These are phyloP conservation scores for Mesoclemmys tuberculata DNA, from an alignment of 2,113 vertebrate genomes.

Conservation along the genomic window DNA sequence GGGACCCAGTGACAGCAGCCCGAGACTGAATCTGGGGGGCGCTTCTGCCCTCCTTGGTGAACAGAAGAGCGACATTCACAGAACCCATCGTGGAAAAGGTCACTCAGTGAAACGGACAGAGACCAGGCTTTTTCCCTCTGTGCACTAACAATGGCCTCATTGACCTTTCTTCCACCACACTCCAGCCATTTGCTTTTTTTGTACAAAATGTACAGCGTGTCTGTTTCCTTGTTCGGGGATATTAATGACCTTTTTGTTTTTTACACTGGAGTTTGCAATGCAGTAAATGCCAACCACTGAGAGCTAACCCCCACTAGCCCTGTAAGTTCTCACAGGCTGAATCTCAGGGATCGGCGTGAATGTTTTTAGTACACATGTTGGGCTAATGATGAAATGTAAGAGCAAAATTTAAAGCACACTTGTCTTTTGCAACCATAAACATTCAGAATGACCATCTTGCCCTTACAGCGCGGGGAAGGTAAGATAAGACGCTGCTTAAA, in stretches of 20 bases:
- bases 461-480: slow-evolving; percentile 18
- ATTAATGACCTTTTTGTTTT: neutral
- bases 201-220: slow-evolving; percentile 67
- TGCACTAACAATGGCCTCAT: slow-evolving; percentile 34
- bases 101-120: neutral
- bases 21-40: neutral
- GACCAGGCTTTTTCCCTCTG: neutral
- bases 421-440: neutral
- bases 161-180: neutral
- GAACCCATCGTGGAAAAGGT: neutral
- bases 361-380: slow-evolving; percentile 47
- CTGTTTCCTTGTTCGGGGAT: slow-evolving; percentile 35
- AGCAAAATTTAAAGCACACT: slow-evolving; percentile 51
- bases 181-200: neutral
- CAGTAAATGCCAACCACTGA: neutral
- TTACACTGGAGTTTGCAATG: slow-evolving; percentile 31
- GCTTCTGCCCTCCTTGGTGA: slow-evolving; percentile 1
- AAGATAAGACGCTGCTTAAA: slow-evolving; percentile 49
- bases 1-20: slow-evolving; percentile 53
- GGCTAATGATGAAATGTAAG: slow-evolving; percentile 40
- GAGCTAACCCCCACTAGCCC: neutral
- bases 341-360: slow-evolving; percentile 67
- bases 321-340: neutral
- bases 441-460: neutral
- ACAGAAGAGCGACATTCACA: neutral